Percentiles rank a stretch among this genome's conserved stretches.
These are phyloP conservation scores for Eubucco bourcierii DNA, from an alignment of 2,113 vertebrate genomes.

Conservation along the genomic window DNA sequence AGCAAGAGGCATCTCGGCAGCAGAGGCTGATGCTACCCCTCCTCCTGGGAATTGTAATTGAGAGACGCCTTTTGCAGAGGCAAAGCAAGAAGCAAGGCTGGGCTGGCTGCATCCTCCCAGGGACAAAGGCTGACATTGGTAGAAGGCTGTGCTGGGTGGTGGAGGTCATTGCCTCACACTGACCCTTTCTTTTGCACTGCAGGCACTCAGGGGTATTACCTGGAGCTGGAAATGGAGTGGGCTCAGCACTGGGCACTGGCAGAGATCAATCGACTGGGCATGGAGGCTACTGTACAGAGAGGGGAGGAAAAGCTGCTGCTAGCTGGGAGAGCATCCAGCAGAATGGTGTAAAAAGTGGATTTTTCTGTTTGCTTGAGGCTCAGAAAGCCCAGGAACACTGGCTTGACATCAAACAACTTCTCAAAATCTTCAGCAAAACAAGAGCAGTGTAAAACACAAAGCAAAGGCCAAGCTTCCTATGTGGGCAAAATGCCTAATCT, in stretches of 20 bases:
- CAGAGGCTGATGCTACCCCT: neutral
- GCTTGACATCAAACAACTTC: neutral
- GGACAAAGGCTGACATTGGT: neutral
- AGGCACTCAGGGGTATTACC: too few relatives aligned
- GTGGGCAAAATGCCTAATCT: neutral
- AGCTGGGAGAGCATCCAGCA: neutral
- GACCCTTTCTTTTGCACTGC: neutral
- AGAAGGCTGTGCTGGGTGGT: fast-evolving
- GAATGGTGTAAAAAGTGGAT: neutral
- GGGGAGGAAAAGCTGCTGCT: neutral
- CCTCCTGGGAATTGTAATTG: fast-evolving
- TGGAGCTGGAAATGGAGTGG: neutral
- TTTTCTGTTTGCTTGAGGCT: neutral
- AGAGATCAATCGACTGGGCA: fast-evolving
- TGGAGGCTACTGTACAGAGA: neutral
- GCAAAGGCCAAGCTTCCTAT: neutral
- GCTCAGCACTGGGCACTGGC: neutral
- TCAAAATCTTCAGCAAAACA: neutral
- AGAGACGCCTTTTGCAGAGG: neutral
- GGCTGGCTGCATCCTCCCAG: neutral
- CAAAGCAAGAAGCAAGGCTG: neutral
- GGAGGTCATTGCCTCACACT: fast-evolving
- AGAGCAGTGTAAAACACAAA: neutral
- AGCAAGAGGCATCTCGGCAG: neutral
- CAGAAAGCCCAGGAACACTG: neutral